phyloP scores from a whole-genome alignment of 92 coral and sea anemone species.

The Porites rus region DNA sequence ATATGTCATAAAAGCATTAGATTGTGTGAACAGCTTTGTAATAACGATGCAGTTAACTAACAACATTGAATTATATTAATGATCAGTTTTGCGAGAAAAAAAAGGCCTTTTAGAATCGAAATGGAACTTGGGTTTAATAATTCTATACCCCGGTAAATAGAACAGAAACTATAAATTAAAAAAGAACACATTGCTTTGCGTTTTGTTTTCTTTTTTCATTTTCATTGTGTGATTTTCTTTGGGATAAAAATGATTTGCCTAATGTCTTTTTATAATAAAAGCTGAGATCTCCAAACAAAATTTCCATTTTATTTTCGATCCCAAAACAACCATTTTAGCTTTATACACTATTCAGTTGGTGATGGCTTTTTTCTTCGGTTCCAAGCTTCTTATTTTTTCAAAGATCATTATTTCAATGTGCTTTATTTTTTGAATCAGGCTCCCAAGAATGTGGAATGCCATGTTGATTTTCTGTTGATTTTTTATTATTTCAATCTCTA shows the following conservation, averaged over 20 bases:
- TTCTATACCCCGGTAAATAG: background rate
- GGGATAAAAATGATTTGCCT: background rate
- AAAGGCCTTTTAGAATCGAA: background rate
- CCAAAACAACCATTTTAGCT: no score
- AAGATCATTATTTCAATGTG: background rate
- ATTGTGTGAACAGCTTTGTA: conserved; percentile 45
- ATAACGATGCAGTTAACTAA: conserved; percentile 24
- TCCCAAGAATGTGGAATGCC: no score
- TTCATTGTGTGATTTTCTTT: no score
- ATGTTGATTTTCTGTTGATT: no score
- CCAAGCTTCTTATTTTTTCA: background rate
- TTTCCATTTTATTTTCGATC: no score
- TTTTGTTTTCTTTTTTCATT: background rate
- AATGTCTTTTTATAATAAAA: no score
- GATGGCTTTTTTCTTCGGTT: background rate
- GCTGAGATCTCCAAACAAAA: no score
- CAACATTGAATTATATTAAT: conserved; percentile 34
- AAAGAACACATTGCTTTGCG: background rate
- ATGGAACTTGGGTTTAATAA: no score
- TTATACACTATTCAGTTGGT: no score
- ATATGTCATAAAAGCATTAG: conserved; percentile 33
- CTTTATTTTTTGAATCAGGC: background rate
- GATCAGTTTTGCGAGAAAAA: background rate
- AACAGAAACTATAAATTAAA: background rate
- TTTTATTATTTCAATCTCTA: no score